Conservation (phyloP, 2,888 invertebrate genomes). For the Pristionchus mayeri region DNA sequence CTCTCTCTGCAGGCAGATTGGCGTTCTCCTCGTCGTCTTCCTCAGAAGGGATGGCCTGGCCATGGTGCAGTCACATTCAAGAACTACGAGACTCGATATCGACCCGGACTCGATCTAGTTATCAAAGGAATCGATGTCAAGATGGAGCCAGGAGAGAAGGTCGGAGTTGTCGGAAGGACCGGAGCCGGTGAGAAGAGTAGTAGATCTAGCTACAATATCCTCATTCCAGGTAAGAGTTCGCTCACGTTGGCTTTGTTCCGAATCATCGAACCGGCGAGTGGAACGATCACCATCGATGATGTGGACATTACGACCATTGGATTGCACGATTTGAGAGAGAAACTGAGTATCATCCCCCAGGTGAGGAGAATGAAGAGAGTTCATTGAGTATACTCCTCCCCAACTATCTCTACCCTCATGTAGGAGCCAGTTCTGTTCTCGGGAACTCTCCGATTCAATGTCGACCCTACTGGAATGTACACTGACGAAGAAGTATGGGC, state of each 20-base stretch:
- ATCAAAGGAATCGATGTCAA: slow-evolving; percentile 78
- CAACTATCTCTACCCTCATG: neutral
- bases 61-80: slow-evolving; percentile 55
- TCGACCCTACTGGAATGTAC: slow-evolving; percentile 87
- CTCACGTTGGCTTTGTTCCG: slow-evolving; percentile 75
- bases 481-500: slow-evolving; percentile 61
- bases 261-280: slow-evolving; percentile 72
- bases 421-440: slow-evolving; percentile 76
- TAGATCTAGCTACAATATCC: too few relatives aligned
- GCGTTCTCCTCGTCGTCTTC: slow-evolving; percentile 49
- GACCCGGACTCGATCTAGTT: slow-evolving; percentile 84
- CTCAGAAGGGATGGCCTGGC: slow-evolving; percentile 61
- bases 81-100: too few relatives aligned
- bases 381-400: neutral
- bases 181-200: slow-evolving; percentile 75
- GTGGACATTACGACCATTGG: slow-evolving; percentile 80
- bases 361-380: slow-evolving; percentile 49
- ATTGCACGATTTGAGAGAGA: slow-evolving; percentile 87
- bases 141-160: slow-evolving; percentile 80
- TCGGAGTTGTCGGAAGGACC: slow-evolving; percentile 78
- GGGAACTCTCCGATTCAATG: slow-evolving; percentile 85
- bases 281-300: slow-evolving; percentile 71
- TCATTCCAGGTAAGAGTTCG: slow-evolving; percentile 71
- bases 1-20: slow-evolving; percentile 53
- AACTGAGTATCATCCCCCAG: slow-evolving; percentile 85